These are phyloP conservation scores for Meteorus colon DNA, from an alignment of 2,888 invertebrate genomes.

Conservation along the genomic window DNA sequence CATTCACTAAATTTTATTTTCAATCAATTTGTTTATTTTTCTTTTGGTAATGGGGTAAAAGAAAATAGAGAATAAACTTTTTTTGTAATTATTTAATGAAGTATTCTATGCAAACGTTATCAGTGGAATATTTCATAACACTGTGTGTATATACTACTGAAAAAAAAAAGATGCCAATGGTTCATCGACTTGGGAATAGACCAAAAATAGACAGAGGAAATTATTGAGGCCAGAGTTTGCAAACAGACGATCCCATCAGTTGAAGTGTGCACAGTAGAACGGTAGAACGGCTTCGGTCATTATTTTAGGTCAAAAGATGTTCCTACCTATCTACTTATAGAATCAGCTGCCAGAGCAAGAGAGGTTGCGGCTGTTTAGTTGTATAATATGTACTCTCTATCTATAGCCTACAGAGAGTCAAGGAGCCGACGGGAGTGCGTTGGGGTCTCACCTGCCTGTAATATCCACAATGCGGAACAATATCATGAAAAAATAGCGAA, in stretches of 20 bases:
- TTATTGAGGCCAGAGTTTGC: constrained; percentile 41
- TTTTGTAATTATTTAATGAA: neutral
- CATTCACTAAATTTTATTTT: neutral
- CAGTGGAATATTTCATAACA: constrained; percentile 43
- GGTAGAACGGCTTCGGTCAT: constrained; percentile 56
- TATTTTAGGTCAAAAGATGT: constrained; percentile 66
- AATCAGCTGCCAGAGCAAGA: constrained; percentile 67
- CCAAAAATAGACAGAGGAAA: constrained; percentile 39
- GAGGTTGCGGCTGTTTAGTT: constrained; percentile 12
- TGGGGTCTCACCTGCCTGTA: neutral
- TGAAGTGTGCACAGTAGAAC: constrained; percentile 66
- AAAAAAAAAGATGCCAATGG: neutral
- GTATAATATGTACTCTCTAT: neutral
- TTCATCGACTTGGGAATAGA: neutral
- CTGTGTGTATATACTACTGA: neutral
- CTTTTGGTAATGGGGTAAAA: neutral
- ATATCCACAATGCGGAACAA: neutral
- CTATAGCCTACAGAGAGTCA: constrained; percentile 1
- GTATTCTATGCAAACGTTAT: neutral
- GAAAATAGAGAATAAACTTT: neutral
- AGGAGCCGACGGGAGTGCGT: neutral
- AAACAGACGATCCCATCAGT: constrained; percentile 37
- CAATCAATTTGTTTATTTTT: neutral
- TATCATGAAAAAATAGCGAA: neutral
- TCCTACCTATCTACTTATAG: constrained; percentile 67